Conservation (phyloP, 2,113 vertebrate genomes). For the Mohoua ochrocephala region DNA sequence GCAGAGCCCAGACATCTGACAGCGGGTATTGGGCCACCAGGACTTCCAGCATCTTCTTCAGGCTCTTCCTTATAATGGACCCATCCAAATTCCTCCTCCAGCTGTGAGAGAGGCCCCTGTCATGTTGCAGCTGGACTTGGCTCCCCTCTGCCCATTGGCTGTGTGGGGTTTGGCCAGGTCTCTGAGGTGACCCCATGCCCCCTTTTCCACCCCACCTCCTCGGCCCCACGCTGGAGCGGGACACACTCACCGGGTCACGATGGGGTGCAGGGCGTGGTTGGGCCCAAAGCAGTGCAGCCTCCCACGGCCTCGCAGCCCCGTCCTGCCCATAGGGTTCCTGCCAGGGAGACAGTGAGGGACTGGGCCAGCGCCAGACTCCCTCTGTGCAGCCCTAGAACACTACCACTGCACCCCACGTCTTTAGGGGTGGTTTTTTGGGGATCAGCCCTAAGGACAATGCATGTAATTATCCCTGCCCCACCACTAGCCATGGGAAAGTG, state of each 20-base stretch:
- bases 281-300: conserved; percentile 81
- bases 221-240: rapidly evolving
- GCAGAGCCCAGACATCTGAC: conserved; percentile 74
- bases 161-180: not conserved
- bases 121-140: not conserved
- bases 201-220: not conserved
- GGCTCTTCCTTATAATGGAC: conserved; percentile 65
- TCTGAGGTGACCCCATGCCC: not conserved
- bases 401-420: not conserved
- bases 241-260: conserved; percentile 82
- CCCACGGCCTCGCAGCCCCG: conserved; percentile 83
- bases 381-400: rapidly evolving
- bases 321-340: conserved; percentile 92
- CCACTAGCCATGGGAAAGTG: rapidly evolving
- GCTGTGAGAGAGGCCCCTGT: conserved; percentile 24
- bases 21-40: conserved; percentile 69
- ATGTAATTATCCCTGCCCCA: too few species aligned
- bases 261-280: conserved; percentile 78
- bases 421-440: rapidly evolving
- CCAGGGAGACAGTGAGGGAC: not conserved
- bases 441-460: rapidly evolving
- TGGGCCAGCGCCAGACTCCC: not conserved
- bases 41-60: conserved; percentile 82
- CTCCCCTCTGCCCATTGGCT: not conserved
- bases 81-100: conserved; percentile 75